Percentiles rank a stretch among this genome's conserved stretches.
Evolutionary conservation across 64 coral and sea anemone genomes (phyloP).

Genomic region (Pocillopora damicornis): DNA sequence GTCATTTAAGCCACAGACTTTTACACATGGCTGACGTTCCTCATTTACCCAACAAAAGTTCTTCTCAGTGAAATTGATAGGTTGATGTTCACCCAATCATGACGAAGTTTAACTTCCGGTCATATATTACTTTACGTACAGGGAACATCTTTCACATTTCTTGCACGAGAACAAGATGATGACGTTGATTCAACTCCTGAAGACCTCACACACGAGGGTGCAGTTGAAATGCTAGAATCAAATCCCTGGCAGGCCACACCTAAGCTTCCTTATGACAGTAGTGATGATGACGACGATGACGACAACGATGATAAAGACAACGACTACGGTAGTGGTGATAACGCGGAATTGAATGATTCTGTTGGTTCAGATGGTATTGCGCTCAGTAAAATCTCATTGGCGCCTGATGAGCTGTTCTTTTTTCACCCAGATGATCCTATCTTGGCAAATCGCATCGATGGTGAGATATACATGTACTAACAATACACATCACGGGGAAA

Average conservation of each 20-base stretch:
- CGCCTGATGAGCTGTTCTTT: conserved; percentile 63
- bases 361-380: not conserved
- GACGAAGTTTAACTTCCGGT: no score
- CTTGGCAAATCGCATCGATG: conserved; percentile 24
- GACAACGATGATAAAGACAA: conserved; percentile 17
- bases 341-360: not conserved
- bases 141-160: conserved; percentile 54
- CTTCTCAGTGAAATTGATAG: no score
- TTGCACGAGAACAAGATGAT: conserved; percentile 33
- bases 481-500: no score
- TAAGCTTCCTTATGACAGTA: conserved; percentile 88
- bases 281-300: conserved; percentile 60
- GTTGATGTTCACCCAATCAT: no score
- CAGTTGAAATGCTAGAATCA: conserved; percentile 33
- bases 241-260: conserved; percentile 44
- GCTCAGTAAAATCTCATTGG: not conserved
- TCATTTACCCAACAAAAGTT: no score
- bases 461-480: not conserved
- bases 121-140: not conserved
- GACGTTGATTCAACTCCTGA: not conserved
- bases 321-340: not conserved
- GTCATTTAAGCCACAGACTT: no score
- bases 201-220: not conserved
- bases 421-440: conserved; percentile 72
- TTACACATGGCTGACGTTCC: no score